Evolutionary conservation across 2,797 vertebrate species (phyloP), one percentile per base, ranked within the genome.

Genomic region (Alfaro cultratus): DNA sequence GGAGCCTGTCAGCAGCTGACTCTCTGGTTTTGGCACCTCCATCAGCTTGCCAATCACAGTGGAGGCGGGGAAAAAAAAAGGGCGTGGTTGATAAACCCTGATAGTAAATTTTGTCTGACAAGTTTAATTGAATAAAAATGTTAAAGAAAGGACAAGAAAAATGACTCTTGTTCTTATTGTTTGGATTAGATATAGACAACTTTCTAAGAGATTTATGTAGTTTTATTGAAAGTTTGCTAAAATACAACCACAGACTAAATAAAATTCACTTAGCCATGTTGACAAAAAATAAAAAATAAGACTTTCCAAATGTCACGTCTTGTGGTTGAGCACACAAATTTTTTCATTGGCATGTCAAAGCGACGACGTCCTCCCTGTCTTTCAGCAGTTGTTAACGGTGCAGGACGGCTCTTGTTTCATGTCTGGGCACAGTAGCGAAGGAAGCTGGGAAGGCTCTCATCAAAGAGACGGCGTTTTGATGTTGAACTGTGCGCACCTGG

Each of bases 31-130:
- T 80, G 79, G 78, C 70, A 78, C 43, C 43, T 81, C 23, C 55
- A 62, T 73, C 29, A 76, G 76, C 72, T 75, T 76, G 67, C 45
- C 81, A 83, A 29, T 83, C 83, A 82, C 15, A 84, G 43, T n/a
- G 13, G 8, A 34, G 7, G 18, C 21, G 8, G 5, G 18, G 10
- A 43, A 10, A 3, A 47, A 78, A 75, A 55, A 76, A 29, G 72
- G 74, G 36, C 21, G 53, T 75, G 70, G 80, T 80, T 83, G 75
- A 83, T 77, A 53, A 51, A 81, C 55, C 46, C 39, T 82, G 80
- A 87, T 78, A 76, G 73, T 34, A 81, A 80, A 82, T 34, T 60
- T 60, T 41, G 53, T 43, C 34, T 74, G 76, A 82, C 79, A 78
- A 74, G 53, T 76, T 84, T 51, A 62, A 51, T 21, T 75, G 11